Conservation (phyloP, 2,888 invertebrate species). For the Cantharis rustica region DNA sequence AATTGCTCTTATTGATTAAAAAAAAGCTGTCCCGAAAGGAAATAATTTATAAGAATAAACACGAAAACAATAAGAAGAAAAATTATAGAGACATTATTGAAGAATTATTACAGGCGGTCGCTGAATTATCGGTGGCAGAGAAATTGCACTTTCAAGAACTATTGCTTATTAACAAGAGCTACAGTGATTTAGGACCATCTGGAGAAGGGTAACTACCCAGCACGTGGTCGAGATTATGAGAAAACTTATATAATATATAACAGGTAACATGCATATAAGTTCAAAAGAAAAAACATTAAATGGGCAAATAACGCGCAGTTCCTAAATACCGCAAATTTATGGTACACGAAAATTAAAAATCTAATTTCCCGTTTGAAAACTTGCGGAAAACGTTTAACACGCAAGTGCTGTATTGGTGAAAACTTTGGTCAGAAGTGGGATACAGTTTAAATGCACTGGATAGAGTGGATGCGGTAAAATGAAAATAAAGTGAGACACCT, state of each 20-base stretch:
- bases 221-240: slow-evolving; percentile 43
- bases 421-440: not conserved
- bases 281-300: not conserved
- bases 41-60: slow-evolving; percentile 15
- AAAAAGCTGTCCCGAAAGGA: not conserved
- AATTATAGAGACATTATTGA: slow-evolving; percentile 36
- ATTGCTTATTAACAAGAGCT: slow-evolving; percentile 40
- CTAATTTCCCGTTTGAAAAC: not conserved
- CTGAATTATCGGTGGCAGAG: slow-evolving; percentile 29
- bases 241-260: slow-evolving; percentile 43
- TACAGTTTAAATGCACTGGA: no score
- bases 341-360: not conserved
- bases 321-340: not conserved
- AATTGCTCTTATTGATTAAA: not conserved
- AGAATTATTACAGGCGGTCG: slow-evolving; percentile 31
- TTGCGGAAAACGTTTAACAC: not conserved
- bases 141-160: slow-evolving; percentile 27
- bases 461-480: not conserved
- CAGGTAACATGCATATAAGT: slow-evolving; percentile 22
- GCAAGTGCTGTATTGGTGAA: not conserved
- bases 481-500: not conserved
- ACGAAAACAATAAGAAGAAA: slow-evolving; percentile 23
- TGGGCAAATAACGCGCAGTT: not conserved
- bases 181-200: slow-evolving; percentile 36
- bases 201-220: slow-evolving; percentile 36